Conservation (phyloP, 2,113 vertebrate species). For the Oriolus oriolus region DNA sequence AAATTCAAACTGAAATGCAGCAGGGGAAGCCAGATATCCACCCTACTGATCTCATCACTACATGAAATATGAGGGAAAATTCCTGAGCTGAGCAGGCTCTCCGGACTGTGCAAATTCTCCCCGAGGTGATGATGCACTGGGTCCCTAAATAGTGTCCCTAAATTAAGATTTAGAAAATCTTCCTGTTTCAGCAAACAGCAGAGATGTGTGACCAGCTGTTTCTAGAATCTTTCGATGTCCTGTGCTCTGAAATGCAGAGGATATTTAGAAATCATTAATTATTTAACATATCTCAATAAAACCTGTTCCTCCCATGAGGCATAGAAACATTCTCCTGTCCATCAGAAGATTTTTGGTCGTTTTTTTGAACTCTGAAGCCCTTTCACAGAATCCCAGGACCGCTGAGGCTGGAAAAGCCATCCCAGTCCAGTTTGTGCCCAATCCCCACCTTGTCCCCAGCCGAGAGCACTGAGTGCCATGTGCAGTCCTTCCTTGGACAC, state of each 20-base stretch:
- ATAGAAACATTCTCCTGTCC: background rate
- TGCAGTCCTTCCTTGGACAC: background rate
- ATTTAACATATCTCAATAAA: background rate
- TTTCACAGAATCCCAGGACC: background rate
- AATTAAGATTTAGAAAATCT: background rate
- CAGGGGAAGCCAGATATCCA: background rate
- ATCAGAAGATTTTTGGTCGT: background rate
- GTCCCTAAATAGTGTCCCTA: background rate
- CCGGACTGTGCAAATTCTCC: background rate
- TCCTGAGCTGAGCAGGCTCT: background rate
- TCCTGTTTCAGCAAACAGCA: background rate
- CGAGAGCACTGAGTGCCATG: background rate
- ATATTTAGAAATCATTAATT: background rate
- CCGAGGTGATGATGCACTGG: background rate
- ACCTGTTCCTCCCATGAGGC: background rate
- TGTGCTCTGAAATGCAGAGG: background rate
- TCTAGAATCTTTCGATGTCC: background rate
- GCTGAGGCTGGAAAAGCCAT: background rate
- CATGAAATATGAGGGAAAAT: background rate
- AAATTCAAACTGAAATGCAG: slow-evolving; percentile 10
- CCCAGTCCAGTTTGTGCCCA: background rate
- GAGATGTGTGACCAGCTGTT: background rate
- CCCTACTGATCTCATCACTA: slow-evolving; percentile 13
- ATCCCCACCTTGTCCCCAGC: background rate
- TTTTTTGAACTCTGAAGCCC: background rate